Evolutionary conservation across 2,113 vertebrate species (phyloP), one percentile per base, ranked within the genome.

Genomic region (Hippopotamus amphibius): DNA sequence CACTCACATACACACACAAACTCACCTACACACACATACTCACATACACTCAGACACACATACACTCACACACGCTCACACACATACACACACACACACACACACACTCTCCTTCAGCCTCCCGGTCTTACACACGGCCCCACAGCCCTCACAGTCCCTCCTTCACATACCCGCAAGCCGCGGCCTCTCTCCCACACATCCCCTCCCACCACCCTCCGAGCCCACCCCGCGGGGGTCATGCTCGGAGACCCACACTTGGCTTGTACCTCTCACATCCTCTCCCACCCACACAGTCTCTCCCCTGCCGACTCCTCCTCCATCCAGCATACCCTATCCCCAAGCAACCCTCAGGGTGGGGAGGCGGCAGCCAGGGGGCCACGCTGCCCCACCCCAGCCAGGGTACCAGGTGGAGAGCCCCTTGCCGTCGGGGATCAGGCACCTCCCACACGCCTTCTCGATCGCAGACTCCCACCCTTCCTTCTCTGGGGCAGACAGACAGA

Each of bases 241-340:
- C 85, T 93, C 50, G 17, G 88, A 96, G 84, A 61, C 88, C 66
- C 1, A n/a, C 65, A 37, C 77, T 88, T 8, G 28, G 63, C 69
- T 57, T 14, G 2, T 82, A 17, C 63, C 24, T 66, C 63, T 55
- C 86, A 87, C 83, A 65, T 79, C 90, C 93, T 91, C 96, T 90
- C 90, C 93, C 91, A 50, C 93, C 94, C 95, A 94, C 89, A 85
- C 83, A 79, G 77, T 68, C 80, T 69, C 87, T 97, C 83, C 63
- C 57, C 53, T 76, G 86, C 93, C 69, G 88, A 53, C 53, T 28
- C 68, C 88, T 87, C 76, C 72, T 65, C 94, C 68, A 30, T 30
- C 72, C 66, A 86, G 72, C 85, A 33, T n/a, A 0, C 63, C 24
- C 0, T 2, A 33, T 57, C 33, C 61, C 41, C 92, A 12, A 26